Evolutionary conservation across 2,888 invertebrate genomes (phyloP).

Genomic region (Spodoptera picta): DNA sequence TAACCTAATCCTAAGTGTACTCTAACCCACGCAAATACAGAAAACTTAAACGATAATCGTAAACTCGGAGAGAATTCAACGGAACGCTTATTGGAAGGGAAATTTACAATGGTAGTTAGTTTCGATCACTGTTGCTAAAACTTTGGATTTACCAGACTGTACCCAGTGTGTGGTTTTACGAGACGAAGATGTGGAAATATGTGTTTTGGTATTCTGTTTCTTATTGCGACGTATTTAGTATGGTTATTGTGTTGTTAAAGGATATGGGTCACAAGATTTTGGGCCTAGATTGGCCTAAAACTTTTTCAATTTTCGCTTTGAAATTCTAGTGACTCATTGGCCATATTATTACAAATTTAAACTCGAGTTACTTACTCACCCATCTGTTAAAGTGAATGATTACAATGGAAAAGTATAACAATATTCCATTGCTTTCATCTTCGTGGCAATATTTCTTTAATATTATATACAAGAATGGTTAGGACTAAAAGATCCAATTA

Average conservation of each 20-base stretch:
- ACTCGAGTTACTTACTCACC: no score
- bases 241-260: background rate
- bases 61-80: slow-evolving; percentile 51
- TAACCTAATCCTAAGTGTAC: slow-evolving; percentile 12
- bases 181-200: slow-evolving; percentile 24
- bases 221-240: background rate
- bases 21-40: slow-evolving; percentile 41
- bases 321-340: no score
- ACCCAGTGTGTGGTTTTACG: slow-evolving; percentile 29
- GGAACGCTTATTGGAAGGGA: slow-evolving; percentile 56
- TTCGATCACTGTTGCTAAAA: slow-evolving; percentile 53
- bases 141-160: slow-evolving; percentile 42
- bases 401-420: no score
- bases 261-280: no score
- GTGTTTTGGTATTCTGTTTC: background rate
- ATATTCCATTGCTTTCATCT: no score
- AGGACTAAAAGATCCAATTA: no score
- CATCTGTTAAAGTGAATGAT: no score
- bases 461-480: no score
- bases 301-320: no score
- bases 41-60: slow-evolving; percentile 59
- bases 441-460: no score
- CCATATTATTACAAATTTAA: no score
- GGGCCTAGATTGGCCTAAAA: no score
- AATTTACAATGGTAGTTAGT: slow-evolving; percentile 57